Evolutionary conservation across 1,140 invertebrate species (phyloP).

Genomic region (Alviniconcha marisindica): DNA sequence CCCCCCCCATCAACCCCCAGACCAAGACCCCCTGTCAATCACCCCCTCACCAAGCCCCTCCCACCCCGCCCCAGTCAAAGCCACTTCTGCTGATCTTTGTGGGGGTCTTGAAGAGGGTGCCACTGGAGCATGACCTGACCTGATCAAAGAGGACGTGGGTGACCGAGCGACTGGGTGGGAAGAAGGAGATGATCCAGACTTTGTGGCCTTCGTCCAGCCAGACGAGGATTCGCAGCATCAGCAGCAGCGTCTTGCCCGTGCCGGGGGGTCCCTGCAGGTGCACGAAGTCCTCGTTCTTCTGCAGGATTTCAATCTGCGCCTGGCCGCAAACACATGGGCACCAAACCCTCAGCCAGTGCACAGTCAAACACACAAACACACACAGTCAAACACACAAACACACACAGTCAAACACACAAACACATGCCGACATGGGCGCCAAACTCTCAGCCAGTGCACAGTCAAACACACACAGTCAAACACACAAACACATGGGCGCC

Average conservation of each 20-base stretch:
- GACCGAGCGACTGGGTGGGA: constrained; percentile 20
- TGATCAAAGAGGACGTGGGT: constrained; percentile 12
- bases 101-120: no score
- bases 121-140: neutral
- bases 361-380: neutral
- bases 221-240: constrained; percentile 10
- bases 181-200: constrained; percentile 7
- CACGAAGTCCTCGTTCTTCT: constrained; percentile 1
- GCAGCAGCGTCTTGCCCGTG: constrained; percentile 11
- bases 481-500: no score
- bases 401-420: no score
- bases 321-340: neutral
- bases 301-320: constrained; percentile 20
- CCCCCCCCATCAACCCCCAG: no score
- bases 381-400: no score
- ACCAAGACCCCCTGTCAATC: no score
- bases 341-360: neutral
- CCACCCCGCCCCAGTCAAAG: no score
- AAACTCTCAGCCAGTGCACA: no score
- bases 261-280: constrained; percentile 5
- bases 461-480: no score
- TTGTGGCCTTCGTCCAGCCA: constrained; percentile 5
- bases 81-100: no score
- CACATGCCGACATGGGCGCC: no score
- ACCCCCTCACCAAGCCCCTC: no score